Base-by-base conservation (phyloP, 1,140 invertebrate species). In the Aphaenogaster rudis region DNA sequence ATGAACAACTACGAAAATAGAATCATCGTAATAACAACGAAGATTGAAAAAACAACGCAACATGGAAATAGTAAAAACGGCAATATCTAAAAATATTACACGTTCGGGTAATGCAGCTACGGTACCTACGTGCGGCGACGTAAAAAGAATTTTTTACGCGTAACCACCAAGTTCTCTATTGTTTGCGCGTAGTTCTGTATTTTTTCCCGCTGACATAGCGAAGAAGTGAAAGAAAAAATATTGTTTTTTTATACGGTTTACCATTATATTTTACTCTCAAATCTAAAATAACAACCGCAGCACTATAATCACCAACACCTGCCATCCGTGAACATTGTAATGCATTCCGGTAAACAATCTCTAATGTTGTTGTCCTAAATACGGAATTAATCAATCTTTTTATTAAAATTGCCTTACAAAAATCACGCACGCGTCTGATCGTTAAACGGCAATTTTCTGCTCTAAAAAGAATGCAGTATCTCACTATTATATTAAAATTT, bases 401-500 rank as follows among this genome's bases (percentile, higher is more conserved):
- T 86, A 86, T 94, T 94, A 80, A 92, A 97, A 97, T 95, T 72
- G 92, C 95, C 1, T 92, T 4, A 21, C 93, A 84, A 93, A 95
- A 86, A 96, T 97, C 2, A 94, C 96, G 97, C 91, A 91, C 94
- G 5, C 64, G 17, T 28, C 4, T 28, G 8, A 8, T 28, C 13
- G 1, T 13, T 48, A 36, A 80, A 39, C 48, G n/a, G 33, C 13
- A 13, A 39, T 7, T 64, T 79, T 28, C 28, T 71, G 13, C n/a
- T 71, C 5, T 8, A 13, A 50, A 61, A 50, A 84, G 8, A 48
- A 74, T 48, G 13, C 13, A 76, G 28, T 50, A 50, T 57, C 3
- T 52, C 7, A 61, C 0, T 3, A 39, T 50, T 61, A 28, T 50
- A 71, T 59, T 71, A 71, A 81, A 42, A 71, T 11, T 45, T 81